A percentile compares a stretch with the other conserved stretches of the same genome.
Evolutionary conservation across 2,797 vertebrate genomes (phyloP).

Genomic region (Melanotaenia parkinsoni): DNA sequence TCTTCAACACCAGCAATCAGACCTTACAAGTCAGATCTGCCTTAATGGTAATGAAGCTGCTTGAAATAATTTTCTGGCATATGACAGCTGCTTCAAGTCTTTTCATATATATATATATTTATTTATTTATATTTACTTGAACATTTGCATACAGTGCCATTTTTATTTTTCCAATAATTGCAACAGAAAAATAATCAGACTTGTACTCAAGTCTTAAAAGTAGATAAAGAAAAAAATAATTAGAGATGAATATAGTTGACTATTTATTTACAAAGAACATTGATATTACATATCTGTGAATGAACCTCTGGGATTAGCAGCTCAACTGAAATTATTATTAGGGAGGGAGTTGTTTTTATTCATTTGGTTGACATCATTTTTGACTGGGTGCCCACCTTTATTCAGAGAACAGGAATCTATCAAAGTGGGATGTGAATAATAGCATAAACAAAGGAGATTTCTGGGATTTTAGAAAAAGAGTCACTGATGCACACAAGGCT

Average conservation of each 20-base stretch:
- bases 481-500: neutral
- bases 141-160: conserved; percentile 16
- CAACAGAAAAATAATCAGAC: neutral
- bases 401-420: neutral
- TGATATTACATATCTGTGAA: neutral
- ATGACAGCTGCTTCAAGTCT: conserved; percentile 21
- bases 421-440: neutral
- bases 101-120: neutral
- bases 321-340: neutral
- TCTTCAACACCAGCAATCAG: conserved; percentile 39
- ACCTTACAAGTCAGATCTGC: conserved; percentile 49
- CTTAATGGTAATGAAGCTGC: conserved; percentile 20
- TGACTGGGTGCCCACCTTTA: neutral
- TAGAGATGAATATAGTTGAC: neutral
- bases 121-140: neutral
- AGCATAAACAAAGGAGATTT: neutral
- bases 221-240: neutral
- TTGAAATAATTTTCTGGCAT: conserved; percentile 16
- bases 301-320: neutral
- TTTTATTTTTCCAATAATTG: neutral
- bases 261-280: neutral
- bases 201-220: neutral
- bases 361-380: neutral
- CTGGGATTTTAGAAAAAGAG: neutral
- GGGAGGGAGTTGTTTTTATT: neutral